Percentiles rank a stretch among this genome's conserved stretches.
phyloP scores from a whole-genome alignment of 2,113 vertebrate genomes.

The Dromas ardeola region DNA sequence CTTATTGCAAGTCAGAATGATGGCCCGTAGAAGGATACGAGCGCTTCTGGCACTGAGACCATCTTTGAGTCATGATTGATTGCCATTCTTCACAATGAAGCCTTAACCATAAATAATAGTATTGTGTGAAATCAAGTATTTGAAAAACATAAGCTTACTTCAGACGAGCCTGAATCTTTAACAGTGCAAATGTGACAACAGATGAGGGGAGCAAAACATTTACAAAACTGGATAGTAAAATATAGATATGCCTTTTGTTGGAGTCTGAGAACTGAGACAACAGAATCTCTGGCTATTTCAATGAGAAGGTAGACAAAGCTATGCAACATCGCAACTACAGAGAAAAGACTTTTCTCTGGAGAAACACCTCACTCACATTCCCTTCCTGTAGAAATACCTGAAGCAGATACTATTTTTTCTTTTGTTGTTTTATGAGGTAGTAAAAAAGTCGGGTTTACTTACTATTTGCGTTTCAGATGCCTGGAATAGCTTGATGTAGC shows the following conservation, averaged over 20 bases:
- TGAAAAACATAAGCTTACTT: slow-evolving; percentile 29
- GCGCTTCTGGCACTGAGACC: slow-evolving; percentile 24
- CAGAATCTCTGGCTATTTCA: neutral
- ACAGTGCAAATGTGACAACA: neutral
- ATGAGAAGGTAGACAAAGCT: neutral
- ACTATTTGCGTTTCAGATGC: neutral
- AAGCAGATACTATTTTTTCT: neutral
- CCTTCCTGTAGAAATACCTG: neutral
- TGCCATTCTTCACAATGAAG: slow-evolving; percentile 20
- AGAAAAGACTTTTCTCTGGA: neutral
- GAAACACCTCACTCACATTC: neutral
- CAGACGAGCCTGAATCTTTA: neutral
- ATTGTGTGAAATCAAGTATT: slow-evolving; percentile 37
- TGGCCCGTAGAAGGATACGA: neutral
- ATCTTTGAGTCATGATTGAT: slow-evolving; percentile 24
- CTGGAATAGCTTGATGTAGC: neutral
- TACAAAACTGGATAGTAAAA: neutral
- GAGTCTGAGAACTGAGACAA: neutral
- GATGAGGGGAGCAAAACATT: neutral
- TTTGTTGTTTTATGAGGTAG: neutral
- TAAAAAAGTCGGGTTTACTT: neutral
- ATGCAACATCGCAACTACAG: neutral
- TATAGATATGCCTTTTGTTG: neutral
- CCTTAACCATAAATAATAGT: slow-evolving; percentile 41
- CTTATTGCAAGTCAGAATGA: slow-evolving; percentile 24